Evolutionary conservation across 2,113 vertebrate genomes (phyloP).

Genomic region (Lophochroa leadbeateri): DNA sequence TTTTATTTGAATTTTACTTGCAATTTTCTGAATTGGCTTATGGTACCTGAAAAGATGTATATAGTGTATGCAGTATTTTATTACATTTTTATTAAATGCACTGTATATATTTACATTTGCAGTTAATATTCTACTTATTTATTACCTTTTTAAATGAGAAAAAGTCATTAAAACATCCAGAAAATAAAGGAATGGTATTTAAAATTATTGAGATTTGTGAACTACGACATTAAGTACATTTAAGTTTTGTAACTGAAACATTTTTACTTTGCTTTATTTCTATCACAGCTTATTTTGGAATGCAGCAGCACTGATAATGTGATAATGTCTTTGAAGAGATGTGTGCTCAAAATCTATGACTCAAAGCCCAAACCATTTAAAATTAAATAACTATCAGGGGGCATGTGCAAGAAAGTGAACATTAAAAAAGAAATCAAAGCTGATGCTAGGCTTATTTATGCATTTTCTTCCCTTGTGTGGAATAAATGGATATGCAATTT

Average conservation of each 20-base stretch:
- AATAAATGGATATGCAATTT: conserved; percentile 11
- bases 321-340: background rate
- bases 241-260: background rate
- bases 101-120: background rate
- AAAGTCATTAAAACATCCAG: background rate
- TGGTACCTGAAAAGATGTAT: background rate
- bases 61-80: background rate
- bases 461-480: background rate
- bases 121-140: background rate
- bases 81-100: background rate
- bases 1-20: background rate
- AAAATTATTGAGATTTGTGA: background rate
- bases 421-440: background rate
- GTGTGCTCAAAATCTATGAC: background rate
- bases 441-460: background rate
- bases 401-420: background rate
- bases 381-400: background rate
- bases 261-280: background rate
- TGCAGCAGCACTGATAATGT: background rate
- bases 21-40: background rate
- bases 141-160: background rate
- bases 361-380: background rate
- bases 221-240: background rate
- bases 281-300: background rate
- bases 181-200: background rate